Percentiles rank a stretch among this genome's conserved stretches.
Conservation (phyloP, 1,140 invertebrate genomes). For the Drosophila ananassae region DNA sequence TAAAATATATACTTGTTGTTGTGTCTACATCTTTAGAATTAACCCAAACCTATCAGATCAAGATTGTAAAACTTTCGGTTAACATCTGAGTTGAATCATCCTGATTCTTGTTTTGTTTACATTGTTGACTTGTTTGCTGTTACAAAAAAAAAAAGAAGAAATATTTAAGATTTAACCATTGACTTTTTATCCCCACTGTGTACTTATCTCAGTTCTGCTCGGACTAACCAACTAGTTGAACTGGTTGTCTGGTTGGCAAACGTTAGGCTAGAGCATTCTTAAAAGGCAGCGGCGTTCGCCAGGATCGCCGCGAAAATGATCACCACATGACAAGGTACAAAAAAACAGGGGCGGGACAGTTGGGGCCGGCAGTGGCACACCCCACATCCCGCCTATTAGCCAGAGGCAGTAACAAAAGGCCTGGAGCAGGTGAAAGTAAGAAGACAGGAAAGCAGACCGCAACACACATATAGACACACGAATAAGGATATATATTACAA, state of each 20-base stretch:
- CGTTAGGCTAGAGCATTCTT: slow-evolving; percentile 56
- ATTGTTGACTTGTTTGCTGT: slow-evolving; percentile 62
- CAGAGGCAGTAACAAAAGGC: slow-evolving; percentile 29
- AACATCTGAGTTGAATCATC: slow-evolving; percentile 42
- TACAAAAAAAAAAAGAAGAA: slow-evolving; percentile 23
- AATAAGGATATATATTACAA: slow-evolving; percentile 49
- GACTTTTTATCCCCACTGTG: slow-evolving; percentile 37
- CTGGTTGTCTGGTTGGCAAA: slow-evolving; percentile 55
- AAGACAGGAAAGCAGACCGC: slow-evolving; percentile 15
- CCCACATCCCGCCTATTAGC: slow-evolving; percentile 10
- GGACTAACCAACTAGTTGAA: slow-evolving; percentile 62
- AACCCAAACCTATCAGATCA: slow-evolving; percentile 17
- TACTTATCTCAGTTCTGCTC: slow-evolving; percentile 63
- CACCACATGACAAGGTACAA: slow-evolving; percentile 74
- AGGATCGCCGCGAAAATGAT: slow-evolving; percentile 44
- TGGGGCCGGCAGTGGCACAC: background rate
- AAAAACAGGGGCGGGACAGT: slow-evolving; percentile 42
- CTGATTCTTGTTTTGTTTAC: slow-evolving; percentile 53
- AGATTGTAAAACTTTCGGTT: slow-evolving; percentile 16
- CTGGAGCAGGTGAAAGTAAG: slow-evolving; percentile 69
- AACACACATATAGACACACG: slow-evolving; percentile 28
- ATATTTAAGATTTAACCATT: slow-evolving; percentile 3
- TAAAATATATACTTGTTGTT: slow-evolving; percentile 66
- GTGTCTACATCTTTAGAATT: slow-evolving; percentile 62
- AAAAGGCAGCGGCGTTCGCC: slow-evolving; percentile 15